A percentile compares a stretch with the other conserved stretches of the same genome.
Conservation (phyloP, 2,888 invertebrate genomes). For the Biston stratarius region DNA sequence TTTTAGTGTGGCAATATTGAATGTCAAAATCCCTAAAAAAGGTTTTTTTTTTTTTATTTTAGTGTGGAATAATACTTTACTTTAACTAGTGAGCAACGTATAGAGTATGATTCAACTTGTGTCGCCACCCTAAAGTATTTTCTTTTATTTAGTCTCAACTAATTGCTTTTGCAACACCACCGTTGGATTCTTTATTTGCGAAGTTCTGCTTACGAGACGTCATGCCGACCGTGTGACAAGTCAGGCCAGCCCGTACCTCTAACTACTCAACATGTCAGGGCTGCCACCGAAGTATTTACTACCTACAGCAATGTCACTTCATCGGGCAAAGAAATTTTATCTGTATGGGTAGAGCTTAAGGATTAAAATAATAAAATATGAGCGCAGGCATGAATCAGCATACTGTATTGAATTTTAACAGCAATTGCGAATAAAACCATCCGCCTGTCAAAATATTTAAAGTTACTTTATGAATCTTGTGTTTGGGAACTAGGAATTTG, state of each 20-base stretch:
- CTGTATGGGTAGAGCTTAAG: background rate
- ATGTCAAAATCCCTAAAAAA: too few relatives aligned
- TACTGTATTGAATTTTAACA: conserved; percentile 59
- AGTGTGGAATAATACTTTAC: too few relatives aligned
- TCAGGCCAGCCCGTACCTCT: conserved; percentile 6
- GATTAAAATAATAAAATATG: conserved; percentile 1
- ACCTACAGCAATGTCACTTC: conserved; percentile 1
- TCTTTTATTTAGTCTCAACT: background rate
- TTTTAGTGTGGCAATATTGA: too few relatives aligned
- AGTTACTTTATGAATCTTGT: conserved; percentile 43
- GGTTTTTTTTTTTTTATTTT: too few relatives aligned
- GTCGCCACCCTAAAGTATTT: background rate
- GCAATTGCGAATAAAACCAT: conserved; percentile 59
- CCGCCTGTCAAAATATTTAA: conserved; percentile 66
- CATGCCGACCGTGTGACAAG: conserved; percentile 7
- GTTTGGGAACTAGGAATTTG: conserved; percentile 15
- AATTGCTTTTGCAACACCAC: background rate
- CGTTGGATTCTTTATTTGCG: background rate
- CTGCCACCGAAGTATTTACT: conserved; percentile 14
- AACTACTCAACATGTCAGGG: conserved; percentile 5
- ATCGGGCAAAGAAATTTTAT: conserved; percentile 14
- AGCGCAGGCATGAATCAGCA: conserved; percentile 50
- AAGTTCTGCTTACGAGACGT: conserved; percentile 3
- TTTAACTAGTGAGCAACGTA: too few relatives aligned
- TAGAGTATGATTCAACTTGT: too few relatives aligned